phyloP scores from a whole-genome alignment of 1,140 invertebrate genomes.

The Triops longicaudatus region DNA sequence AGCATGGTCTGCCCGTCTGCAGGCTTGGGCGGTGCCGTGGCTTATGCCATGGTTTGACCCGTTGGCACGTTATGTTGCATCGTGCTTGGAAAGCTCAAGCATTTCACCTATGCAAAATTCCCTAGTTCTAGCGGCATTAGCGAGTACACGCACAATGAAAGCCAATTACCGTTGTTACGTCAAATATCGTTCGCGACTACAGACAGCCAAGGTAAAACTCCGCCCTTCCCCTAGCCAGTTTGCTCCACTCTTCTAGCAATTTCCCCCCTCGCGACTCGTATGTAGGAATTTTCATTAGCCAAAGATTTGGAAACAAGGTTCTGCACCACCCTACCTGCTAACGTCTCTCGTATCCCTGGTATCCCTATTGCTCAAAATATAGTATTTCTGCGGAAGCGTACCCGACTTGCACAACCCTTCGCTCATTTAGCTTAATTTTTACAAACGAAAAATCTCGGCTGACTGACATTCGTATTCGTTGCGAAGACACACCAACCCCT shows the following conservation, averaged over 20 bases:
- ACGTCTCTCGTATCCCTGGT: background rate
- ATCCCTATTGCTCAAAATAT: background rate
- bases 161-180: slow-evolving; percentile 1
- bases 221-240: background rate
- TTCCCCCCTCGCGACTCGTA: background rate
- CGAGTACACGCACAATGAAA: background rate
- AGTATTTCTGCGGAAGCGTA: no score
- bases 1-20: no score
- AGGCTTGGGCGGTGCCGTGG: no score
- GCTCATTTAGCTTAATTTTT: no score
- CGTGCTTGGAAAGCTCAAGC: background rate
- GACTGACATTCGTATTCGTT: background rate
- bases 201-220: background rate
- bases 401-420: no score
- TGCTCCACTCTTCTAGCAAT: background rate
- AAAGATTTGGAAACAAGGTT: background rate
- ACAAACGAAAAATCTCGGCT: no score
- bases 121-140: background rate
- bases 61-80: background rate
- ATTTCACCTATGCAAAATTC: background rate
- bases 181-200: background rate
- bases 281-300: background rate
- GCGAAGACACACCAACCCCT: background rate
- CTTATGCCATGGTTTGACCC: background rate
- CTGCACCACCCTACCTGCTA: background rate